phyloP scores from a whole-genome alignment of 2,888 invertebrate genomes.

The Erebia aethiops region DNA sequence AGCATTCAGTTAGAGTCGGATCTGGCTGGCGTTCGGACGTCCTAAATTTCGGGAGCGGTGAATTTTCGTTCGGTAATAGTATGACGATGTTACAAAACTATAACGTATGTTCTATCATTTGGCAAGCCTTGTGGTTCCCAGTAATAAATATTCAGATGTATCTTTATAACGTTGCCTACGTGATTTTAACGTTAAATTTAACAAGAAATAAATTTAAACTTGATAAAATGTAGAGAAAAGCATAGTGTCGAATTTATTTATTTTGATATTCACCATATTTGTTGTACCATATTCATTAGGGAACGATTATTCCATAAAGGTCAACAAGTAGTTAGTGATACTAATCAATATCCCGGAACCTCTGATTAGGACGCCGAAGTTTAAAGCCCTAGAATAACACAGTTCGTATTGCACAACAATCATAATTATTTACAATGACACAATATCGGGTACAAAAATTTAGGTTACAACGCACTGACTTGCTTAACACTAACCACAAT shows the following conservation, averaged over 20 bases:
- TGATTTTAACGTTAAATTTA: slow-evolving; percentile 19
- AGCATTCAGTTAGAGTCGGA: slow-evolving; percentile 55
- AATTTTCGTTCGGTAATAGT: slow-evolving; percentile 28
- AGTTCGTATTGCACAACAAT: neutral
- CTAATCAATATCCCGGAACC: neutral
- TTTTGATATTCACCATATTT: too few species aligned
- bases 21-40: slow-evolving; percentile 48
- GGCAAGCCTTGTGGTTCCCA: slow-evolving; percentile 38
- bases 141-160: slow-evolving; percentile 39
- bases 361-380: neutral
- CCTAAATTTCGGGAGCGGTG: slow-evolving; percentile 33
- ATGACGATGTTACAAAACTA: slow-evolving; percentile 27
- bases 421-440: slow-evolving; percentile 9
- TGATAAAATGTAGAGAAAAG: too few species aligned
- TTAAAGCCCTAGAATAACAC: neutral
- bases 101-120: slow-evolving; percentile 38
- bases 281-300: too few species aligned
- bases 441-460: slow-evolving; percentile 17
- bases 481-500: slow-evolving; percentile 30
- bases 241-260: too few species aligned
- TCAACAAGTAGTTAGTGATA: too few species aligned
- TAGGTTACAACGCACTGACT: slow-evolving; percentile 22
- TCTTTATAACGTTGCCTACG: slow-evolving; percentile 31
- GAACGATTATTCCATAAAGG: too few species aligned
- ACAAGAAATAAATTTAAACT: too few species aligned